Evolutionary conservation across 2,113 vertebrate species (phyloP).

Genomic region (Cepphus grylle): DNA sequence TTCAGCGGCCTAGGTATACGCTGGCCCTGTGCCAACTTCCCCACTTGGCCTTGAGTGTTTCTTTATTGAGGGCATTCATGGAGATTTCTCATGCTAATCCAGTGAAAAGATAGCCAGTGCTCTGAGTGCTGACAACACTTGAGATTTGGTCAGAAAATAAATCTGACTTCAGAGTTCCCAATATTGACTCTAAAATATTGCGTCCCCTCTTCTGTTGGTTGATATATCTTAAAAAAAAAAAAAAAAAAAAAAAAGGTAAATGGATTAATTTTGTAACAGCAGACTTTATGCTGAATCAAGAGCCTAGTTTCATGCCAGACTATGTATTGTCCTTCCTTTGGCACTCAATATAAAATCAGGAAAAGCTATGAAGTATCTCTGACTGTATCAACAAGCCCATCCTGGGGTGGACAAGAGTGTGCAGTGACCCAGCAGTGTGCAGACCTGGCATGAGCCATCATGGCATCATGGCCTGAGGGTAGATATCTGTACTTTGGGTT

Average conservation of each 20-base stretch:
- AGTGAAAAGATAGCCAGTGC: not conserved
- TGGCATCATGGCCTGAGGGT: not conserved
- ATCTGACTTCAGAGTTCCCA: not conserved
- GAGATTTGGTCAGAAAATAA: not conserved
- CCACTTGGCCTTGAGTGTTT: not conserved
- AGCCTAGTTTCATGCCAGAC: not conserved
- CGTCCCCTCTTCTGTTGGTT: not conserved
- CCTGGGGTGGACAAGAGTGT: not conserved
- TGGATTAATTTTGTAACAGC: not conserved
- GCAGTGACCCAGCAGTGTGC: accelerated
- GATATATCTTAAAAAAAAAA: not conserved
- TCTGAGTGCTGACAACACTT: not conserved
- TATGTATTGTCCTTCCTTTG: not conserved
- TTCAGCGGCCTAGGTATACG: not conserved
- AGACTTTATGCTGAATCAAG: not conserved
- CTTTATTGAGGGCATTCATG: not conserved
- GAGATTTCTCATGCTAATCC: not conserved
- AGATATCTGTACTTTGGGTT: not conserved
- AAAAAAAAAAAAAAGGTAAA: not conserved
- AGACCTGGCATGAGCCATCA: not conserved
- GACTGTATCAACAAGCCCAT: not conserved
- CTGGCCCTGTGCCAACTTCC: not conserved
- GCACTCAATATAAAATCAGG: not conserved
- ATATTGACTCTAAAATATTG: not conserved
- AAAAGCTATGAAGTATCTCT: not conserved